A percentile compares a stretch with the other conserved stretches of the same genome.
Conservation (phyloP, 2,113 vertebrate genomes). For the Brachypteracias leptosomus region DNA sequence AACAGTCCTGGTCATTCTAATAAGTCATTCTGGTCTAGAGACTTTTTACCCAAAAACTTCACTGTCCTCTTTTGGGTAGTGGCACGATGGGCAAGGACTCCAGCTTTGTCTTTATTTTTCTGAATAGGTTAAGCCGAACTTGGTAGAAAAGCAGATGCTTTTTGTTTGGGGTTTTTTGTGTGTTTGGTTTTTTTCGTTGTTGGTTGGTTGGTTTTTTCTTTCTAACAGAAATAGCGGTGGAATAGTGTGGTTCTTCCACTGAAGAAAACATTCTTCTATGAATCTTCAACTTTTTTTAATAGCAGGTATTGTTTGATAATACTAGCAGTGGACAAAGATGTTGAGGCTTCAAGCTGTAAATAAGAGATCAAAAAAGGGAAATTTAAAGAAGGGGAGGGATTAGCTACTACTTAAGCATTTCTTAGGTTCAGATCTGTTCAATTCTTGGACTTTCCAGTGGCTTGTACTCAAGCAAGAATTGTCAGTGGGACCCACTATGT, state of each 20-base stretch:
- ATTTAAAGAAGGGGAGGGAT: background rate
- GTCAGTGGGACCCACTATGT: accelerated
- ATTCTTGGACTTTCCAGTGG: background rate
- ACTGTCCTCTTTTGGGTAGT: background rate
- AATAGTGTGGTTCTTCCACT: background rate
- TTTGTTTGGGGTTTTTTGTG: background rate
- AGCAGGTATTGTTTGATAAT: background rate
- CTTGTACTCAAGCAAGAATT: background rate
- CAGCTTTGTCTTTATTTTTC: background rate
- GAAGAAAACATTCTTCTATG: background rate
- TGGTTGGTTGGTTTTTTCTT: background rate
- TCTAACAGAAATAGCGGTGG: background rate
- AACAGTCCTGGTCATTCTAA: background rate
- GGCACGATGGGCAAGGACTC: background rate
- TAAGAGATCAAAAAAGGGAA: background rate
- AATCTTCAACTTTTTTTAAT: background rate
- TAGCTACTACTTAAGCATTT: background rate
- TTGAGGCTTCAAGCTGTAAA: background rate
- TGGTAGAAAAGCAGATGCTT: background rate
- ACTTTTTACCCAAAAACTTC: background rate
- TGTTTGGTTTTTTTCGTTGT: background rate
- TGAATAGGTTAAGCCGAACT: background rate
- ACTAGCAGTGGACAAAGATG: background rate
- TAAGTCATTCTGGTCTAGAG: background rate
- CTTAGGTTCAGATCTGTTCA: background rate